These are phyloP conservation scores for Orussus abietinus DNA, from an alignment of 1,140 invertebrate species.

Conservation along the genomic window DNA sequence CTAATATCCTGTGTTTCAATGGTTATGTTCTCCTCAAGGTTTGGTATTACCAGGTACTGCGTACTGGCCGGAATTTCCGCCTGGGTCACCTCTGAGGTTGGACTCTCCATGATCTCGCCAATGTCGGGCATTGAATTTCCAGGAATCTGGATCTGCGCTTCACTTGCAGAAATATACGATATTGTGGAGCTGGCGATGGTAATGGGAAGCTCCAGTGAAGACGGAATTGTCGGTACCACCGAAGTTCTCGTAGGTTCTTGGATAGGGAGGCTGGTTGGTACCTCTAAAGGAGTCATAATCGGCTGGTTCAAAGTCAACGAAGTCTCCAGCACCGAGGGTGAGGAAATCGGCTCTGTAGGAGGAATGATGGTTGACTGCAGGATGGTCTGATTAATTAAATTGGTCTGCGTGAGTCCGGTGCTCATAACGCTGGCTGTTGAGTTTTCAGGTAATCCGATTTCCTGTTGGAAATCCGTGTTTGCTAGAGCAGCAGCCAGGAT, in stretches of 20 bases:
- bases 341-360: conserved; percentile 45
- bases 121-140: conserved; percentile 44
- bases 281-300: conserved; percentile 75
- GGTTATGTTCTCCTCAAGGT: conserved; percentile 30
- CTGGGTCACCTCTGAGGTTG: conserved; percentile 16
- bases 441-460: conserved; percentile 46
- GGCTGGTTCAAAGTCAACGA: conserved; percentile 70
- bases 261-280: conserved; percentile 58
- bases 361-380: conserved; percentile 46
- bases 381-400: conserved; percentile 45
- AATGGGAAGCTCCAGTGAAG: conserved; percentile 65
- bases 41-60: conserved; percentile 40
- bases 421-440: conserved; percentile 31
- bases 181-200: conserved; percentile 67
- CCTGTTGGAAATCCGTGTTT: conserved; percentile 70
- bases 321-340: conserved; percentile 64
- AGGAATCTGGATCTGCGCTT: conserved; percentile 31
- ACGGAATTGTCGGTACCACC: conserved; percentile 46
- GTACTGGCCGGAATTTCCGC: conserved; percentile 29
- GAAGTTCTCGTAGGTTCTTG: conserved; percentile 40
- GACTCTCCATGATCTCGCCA: conserved; percentile 35
- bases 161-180: conserved; percentile 48
- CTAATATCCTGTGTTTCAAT: conserved; percentile 21
- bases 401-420: conserved; percentile 35
- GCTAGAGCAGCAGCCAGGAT: conserved; percentile 72